Evolutionary conservation across 2,888 invertebrate genomes (phyloP).

Genomic region (Latrodectus elegans): DNA sequence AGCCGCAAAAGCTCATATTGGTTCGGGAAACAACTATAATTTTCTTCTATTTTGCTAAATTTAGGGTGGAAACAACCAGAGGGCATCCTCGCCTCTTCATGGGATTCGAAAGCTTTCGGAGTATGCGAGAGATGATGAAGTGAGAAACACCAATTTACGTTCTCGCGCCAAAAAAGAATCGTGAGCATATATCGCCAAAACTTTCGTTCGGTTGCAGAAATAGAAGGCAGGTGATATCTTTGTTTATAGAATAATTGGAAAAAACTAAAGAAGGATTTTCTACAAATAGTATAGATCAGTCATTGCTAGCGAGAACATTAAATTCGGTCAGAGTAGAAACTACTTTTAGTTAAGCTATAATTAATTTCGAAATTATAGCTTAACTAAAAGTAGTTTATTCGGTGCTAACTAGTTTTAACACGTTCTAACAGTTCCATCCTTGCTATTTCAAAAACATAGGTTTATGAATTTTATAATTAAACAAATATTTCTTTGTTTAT

Average conservation of each 20-base stretch:
- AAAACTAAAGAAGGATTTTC: not conserved
- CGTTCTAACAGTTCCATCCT: too few relatives aligned
- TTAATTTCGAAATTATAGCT: too few relatives aligned
- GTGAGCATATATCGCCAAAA: not conserved
- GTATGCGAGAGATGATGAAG: not conserved
- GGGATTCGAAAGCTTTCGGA: not conserved
- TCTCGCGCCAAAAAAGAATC: not conserved
- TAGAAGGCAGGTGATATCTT: not conserved
- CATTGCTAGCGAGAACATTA: too few relatives aligned
- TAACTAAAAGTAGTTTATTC: too few relatives aligned
- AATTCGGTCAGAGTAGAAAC: too few relatives aligned
- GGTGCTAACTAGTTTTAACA: too few relatives aligned
- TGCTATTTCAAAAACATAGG: too few relatives aligned
- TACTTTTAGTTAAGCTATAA: too few relatives aligned
- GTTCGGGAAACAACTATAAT: conserved; percentile 20
- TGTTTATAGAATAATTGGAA: not conserved
- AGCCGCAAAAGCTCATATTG: conserved; percentile 31
- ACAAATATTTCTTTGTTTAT: too few relatives aligned
- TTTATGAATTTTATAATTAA: too few relatives aligned
- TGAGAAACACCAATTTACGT: not conserved
- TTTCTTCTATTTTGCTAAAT: conserved; percentile 7
- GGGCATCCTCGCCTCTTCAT: conserved; percentile 1
- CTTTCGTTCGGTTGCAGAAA: not conserved
- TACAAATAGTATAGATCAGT: too few relatives aligned
- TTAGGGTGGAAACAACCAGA: conserved; percentile 1